Evolutionary conservation across 2,113 vertebrate species (phyloP).

Genomic region (Hemibagrus wyckioides): DNA sequence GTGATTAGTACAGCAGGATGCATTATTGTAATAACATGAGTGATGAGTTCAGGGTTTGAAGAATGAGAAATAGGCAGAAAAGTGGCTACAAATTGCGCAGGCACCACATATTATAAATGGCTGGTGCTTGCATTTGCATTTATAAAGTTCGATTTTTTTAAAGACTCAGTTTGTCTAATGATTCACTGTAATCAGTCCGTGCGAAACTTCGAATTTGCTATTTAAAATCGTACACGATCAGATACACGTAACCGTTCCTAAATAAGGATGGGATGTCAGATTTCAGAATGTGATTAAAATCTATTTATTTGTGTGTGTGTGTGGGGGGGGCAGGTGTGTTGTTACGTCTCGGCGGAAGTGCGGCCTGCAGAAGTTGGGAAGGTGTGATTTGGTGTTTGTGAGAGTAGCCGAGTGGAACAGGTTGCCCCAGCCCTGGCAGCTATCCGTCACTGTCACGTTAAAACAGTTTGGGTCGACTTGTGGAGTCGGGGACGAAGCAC

Average conservation of each 20-base stretch:
- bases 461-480: constrained; percentile 95
- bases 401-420: constrained; percentile 82
- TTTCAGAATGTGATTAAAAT: neutral
- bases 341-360: neutral
- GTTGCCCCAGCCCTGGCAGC: constrained; percentile 84
- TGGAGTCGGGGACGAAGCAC: constrained; percentile 83
- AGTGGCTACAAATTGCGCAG: neutral
- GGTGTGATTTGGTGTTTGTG: constrained; percentile 52
- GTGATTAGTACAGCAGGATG: constrained; percentile 8
- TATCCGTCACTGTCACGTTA: constrained; percentile 93
- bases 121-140: neutral
- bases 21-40: neutral
- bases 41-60: neutral
- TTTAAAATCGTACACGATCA: neutral
- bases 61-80: constrained; percentile 2
- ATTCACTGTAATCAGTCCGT: neutral
- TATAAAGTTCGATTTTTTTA: neutral
- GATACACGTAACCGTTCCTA: neutral
- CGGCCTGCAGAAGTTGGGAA: constrained; percentile 19
- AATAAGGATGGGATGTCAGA: neutral
- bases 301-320: neutral
- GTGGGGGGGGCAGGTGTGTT: no score
- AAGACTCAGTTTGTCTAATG: neutral
- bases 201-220: neutral
- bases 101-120: constrained; percentile 12